These are phyloP conservation scores for Tetramorium simillimum DNA, from an alignment of 1,140 invertebrate genomes.

Conservation along the genomic window DNA sequence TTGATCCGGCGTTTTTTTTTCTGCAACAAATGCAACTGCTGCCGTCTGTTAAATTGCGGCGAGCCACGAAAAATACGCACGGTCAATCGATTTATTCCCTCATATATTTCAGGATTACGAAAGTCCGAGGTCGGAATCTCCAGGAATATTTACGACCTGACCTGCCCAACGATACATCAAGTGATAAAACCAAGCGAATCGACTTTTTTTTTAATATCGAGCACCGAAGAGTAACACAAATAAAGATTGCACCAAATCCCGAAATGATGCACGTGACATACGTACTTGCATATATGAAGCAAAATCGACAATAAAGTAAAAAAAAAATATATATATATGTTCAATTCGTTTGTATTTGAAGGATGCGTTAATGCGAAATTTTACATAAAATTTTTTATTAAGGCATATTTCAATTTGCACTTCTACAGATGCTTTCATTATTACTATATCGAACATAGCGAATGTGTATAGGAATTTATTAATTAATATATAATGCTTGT, in stretches of 20 bases:
- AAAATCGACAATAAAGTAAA: neutral
- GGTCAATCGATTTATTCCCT: conserved; percentile 71
- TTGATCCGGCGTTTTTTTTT: conserved; percentile 49
- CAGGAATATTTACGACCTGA: conserved; percentile 72
- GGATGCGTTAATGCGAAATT: neutral
- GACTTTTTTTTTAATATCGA: conserved; percentile 72
- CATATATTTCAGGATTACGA: conserved; percentile 76
- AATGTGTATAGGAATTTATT: neutral
- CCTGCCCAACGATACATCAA: conserved; percentile 72
- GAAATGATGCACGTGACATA: conserved; percentile 29
- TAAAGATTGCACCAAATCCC: conserved; percentile 67
- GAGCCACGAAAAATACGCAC: conserved; percentile 71
- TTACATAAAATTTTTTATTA: neutral
- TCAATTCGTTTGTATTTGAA: neutral
- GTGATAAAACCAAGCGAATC: conserved; percentile 71
- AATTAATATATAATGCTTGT: neutral
- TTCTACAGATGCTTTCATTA: neutral
- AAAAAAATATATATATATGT: neutral
- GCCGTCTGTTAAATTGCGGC: conserved; percentile 68
- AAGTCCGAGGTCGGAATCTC: conserved; percentile 75
- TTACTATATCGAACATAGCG: neutral
- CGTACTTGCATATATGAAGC: neutral
- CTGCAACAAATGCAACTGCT: conserved; percentile 46
- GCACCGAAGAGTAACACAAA: conserved; percentile 54
- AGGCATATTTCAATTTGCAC: neutral